phyloP scores from a whole-genome alignment of 1,140 invertebrate genomes.

The Parasteatoda tepidariorum region DNA sequence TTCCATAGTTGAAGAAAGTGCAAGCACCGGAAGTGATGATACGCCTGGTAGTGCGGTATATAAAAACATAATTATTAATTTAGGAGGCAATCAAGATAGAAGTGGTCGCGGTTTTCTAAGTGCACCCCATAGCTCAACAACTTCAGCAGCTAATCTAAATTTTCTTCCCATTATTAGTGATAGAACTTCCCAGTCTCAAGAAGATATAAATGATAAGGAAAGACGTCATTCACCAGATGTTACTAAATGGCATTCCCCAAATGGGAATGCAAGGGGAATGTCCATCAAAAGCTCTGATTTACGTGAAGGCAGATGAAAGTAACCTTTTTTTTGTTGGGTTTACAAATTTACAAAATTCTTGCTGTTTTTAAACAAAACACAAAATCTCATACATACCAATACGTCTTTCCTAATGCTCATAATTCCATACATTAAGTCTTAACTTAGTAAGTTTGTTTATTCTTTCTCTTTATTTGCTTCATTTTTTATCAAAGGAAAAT shows the following conservation, averaged over 20 bases:
- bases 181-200: constrained; percentile 39
- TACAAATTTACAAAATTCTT: no score
- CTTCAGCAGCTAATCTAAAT: constrained; percentile 37
- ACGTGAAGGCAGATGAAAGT: no score
- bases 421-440: no score
- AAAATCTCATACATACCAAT: no score
- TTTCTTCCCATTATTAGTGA: constrained; percentile 9
- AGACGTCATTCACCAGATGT: constrained; percentile 18
- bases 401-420: no score
- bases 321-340: no score
- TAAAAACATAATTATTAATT: constrained; percentile 65
- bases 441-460: no score
- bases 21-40: constrained; percentile 63
- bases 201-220: not conserved
- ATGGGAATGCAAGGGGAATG: constrained; percentile 25
- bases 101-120: not conserved
- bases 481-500: no score
- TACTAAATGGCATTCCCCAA: constrained; percentile 23
- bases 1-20: constrained; percentile 64
- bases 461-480: no score
- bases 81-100: constrained; percentile 53
- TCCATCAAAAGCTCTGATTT: not conserved
- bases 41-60: constrained; percentile 63
- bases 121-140: constrained; percentile 36
- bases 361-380: no score